Percentiles rank a stretch among this genome's conserved stretches.
phyloP scores from a whole-genome alignment of 2,113 vertebrate species.

The Ceyx cyanopectus region DNA sequence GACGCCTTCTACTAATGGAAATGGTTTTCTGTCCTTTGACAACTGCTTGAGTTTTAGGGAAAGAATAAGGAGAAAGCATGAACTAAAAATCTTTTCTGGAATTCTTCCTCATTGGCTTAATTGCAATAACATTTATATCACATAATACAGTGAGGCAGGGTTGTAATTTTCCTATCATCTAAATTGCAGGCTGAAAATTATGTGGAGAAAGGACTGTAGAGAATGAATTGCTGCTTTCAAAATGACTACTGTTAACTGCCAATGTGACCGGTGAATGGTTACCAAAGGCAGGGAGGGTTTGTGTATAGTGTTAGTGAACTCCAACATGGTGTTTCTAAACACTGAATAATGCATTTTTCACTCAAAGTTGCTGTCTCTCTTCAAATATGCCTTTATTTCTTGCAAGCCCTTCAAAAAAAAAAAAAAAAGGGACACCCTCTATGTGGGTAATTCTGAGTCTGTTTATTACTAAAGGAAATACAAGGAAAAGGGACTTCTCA shows the following conservation, averaged over 20 bases:
- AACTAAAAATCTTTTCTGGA: constrained; percentile 23
- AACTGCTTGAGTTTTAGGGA: not conserved
- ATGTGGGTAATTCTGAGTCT: not conserved
- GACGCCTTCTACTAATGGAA: not conserved
- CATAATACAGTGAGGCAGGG: constrained; percentile 78
- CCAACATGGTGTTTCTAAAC: not conserved
- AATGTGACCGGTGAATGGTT: constrained; percentile 72
- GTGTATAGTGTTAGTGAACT: constrained; percentile 8
- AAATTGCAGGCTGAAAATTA: constrained; percentile 86
- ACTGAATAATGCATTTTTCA: constrained; percentile 35
- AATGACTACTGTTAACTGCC: constrained; percentile 76
- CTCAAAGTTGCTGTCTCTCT: not conserved
- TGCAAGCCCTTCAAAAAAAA: not conserved
- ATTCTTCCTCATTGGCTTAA: constrained; percentile 77
- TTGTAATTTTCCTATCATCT: constrained; percentile 88
- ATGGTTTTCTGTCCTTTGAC: not conserved
- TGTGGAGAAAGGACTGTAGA: constrained; percentile 75
- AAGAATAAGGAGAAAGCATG: not conserved
- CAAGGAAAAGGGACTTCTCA: fast-evolving
- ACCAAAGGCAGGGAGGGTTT: constrained; percentile 34
- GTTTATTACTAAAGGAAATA: not conserved
- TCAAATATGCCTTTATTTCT: not conserved
- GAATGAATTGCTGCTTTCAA: constrained; percentile 83
- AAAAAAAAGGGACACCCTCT: not conserved
- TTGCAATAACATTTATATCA: constrained; percentile 84